These are phyloP conservation scores for Haliaeetus leucogaster DNA, from an alignment of 2,113 vertebrate genomes.

Conservation along the genomic window DNA sequence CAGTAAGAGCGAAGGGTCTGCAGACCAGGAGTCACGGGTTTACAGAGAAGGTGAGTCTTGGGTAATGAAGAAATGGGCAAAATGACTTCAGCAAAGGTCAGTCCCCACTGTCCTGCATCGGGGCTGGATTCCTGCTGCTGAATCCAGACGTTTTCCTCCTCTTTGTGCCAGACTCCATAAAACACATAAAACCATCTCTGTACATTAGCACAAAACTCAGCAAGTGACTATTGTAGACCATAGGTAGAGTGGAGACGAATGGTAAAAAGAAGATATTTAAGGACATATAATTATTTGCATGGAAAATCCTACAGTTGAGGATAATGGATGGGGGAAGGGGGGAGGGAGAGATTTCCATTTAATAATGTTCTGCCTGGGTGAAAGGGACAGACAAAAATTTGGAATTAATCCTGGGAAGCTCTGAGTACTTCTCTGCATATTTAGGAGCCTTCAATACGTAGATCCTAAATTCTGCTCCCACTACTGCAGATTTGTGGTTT, in stretches of 20 bases:
- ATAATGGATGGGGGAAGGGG: not conserved
- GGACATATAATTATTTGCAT: not conserved
- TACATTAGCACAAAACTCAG: not conserved
- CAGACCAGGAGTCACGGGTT: not conserved
- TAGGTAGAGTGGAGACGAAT: not conserved
- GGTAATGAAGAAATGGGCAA: not conserved
- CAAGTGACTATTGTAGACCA: not conserved
- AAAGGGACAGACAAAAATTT: not conserved
- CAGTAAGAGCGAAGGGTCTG: not conserved
- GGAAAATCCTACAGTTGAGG: not conserved
- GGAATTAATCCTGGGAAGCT: not conserved
- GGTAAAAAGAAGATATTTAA: not conserved
- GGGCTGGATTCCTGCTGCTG: not conserved
- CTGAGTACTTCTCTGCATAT: not conserved
- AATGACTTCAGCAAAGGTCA: not conserved
- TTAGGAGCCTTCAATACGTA: not conserved
- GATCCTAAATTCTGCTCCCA: not conserved
- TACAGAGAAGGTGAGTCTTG: not conserved
- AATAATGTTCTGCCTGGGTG: not conserved
- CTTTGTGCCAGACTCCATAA: not conserved
- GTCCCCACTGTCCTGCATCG: rapidly evolving
- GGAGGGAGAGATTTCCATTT: not conserved
- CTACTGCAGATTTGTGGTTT: not conserved
- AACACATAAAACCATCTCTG: not conserved
- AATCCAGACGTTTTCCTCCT: not conserved